Evolutionary conservation across 1,140 invertebrate genomes (phyloP), one percentile per base, ranked within the genome.

Genomic region (Rhynchophorus ferrugineus): DNA sequence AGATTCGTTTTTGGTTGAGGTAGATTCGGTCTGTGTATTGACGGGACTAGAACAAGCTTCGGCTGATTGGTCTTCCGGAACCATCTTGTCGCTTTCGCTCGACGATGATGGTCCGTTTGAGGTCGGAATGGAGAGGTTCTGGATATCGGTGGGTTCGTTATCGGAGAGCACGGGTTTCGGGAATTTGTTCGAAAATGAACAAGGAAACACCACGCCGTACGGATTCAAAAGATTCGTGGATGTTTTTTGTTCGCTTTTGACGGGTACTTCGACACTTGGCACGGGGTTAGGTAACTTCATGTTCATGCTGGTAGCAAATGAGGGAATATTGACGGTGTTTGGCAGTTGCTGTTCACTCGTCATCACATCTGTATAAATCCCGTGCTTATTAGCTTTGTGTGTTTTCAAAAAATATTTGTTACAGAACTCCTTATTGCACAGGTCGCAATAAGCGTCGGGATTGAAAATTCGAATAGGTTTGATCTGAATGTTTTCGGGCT

Each of bases 361-460:
- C 7, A 78, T 78, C 1, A 73, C 74, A 33, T 83, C 82, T 21
- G 79, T 78, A 58, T 88, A 89, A 45, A 94, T 91, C 7, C 90
- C 90, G 64, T 95, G 91, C 62, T 94, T 95, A 68, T 95, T 95
- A 1, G 91, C 91, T 68, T 91, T 92, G 75, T 95, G 91, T 19
- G 95, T 98, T 72, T 98, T 97, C 2, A 99, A 75, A 69, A 99
- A 99, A 72, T 99, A 99, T 71, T 99, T 99, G 76, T 99, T 99
- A 76, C 96, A 98, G 67, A 97, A 95, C 71, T 98, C 95, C 71
- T 99, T 99, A 73, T 98, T 96, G 75, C 96, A 99, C 34, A 93
- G 76, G 61, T 92, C 89, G 70, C 94, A 96, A 68, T 95, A 98
- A 3, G 95, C 93, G 73, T 95, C 94, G 17, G 83, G 87, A 70